A percentile compares a stretch with the other conserved stretches of the same genome.
Conservation (phyloP, 2,113 vertebrate genomes). For the Otus sunia region DNA sequence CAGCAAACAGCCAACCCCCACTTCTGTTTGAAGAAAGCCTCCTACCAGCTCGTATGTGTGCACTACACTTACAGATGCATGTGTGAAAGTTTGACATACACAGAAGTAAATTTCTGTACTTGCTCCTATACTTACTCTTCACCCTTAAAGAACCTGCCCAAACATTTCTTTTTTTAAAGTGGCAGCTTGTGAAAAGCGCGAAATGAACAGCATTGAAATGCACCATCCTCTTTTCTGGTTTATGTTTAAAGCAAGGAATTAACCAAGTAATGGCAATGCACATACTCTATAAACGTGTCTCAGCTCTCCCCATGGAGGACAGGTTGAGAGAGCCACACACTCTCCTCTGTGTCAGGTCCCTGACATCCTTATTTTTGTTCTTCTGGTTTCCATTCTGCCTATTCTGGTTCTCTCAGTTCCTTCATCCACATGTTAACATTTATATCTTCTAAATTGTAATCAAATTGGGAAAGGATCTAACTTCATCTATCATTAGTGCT, state of each 20-base stretch:
- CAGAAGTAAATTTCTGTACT: slow-evolving; percentile 32
- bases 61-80: slow-evolving; percentile 10
- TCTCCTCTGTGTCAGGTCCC: neutral
- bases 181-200: neutral
- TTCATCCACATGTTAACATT: neutral
- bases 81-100: slow-evolving; percentile 12
- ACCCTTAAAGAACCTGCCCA: neutral
- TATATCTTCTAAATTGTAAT: neutral
- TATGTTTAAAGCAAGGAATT: neutral
- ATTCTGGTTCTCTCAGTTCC: neutral
- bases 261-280: neutral
- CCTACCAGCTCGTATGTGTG: neutral
- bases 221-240: neutral
- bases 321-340: fast-evolving
- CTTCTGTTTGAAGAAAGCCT: slow-evolving; percentile 51
- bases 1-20: slow-evolving; percentile 19
- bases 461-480: neutral
- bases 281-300: neutral
- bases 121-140: slow-evolving; percentile 5
- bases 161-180: neutral
- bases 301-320: neutral
- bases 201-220: neutral
- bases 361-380: neutral
- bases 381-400: neutral
- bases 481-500: neutral